Evolutionary conservation across 2,113 vertebrate genomes (phyloP).

Genomic region (Microtus pennsylvanicus): DNA sequence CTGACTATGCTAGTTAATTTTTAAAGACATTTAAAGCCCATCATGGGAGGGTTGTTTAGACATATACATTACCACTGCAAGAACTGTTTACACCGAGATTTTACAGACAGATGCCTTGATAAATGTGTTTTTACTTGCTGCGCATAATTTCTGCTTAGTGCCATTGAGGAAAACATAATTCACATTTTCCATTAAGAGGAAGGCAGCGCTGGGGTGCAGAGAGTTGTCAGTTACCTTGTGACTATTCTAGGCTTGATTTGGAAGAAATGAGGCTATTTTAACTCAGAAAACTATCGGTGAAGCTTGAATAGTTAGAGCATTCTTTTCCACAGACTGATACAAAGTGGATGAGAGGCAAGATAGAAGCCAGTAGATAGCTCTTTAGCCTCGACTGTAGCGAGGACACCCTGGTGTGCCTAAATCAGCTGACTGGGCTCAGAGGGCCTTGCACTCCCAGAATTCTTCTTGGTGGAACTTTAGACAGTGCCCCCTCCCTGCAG

Average conservation of each 20-base stretch:
- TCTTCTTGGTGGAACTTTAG: background rate
- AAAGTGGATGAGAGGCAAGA: background rate
- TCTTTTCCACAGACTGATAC: background rate
- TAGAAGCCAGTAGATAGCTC: background rate
- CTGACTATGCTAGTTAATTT: background rate
- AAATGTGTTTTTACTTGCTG: constrained; percentile 66
- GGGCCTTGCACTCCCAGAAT: background rate
- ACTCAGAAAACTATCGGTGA: background rate
- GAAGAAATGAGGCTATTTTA: background rate
- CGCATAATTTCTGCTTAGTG: constrained; percentile 34
- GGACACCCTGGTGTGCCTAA: rapidly evolving
- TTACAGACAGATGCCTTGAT: constrained; percentile 13
- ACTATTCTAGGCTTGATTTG: background rate
- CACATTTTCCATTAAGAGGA: constrained; percentile 25
- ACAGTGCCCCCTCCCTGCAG: background rate
- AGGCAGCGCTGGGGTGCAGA: background rate
- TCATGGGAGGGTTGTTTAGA: constrained; percentile 16
- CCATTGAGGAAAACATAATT: background rate
- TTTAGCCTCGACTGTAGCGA: background rate
- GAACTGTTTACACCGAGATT: constrained; percentile 34
- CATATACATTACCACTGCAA: background rate
- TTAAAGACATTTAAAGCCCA: constrained; percentile 34
- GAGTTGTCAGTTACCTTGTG: background rate
- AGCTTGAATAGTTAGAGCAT: background rate
- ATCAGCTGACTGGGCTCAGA: background rate